Percentiles rank a stretch among this genome's conserved stretches.
Conservation (phyloP, 2,797 vertebrate genomes). For the Antrozous pallidus region DNA sequence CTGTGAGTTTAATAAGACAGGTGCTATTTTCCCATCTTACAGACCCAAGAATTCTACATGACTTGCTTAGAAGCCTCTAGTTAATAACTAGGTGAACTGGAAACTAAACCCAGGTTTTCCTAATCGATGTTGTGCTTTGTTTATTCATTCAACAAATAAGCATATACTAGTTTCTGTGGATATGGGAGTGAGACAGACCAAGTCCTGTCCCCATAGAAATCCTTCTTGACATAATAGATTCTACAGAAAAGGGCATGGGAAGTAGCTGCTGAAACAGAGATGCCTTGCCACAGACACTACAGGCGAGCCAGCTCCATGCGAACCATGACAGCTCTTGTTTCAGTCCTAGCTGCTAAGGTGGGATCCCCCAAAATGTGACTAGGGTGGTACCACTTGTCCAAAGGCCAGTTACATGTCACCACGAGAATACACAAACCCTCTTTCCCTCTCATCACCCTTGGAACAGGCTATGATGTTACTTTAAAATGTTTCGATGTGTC, state of each 20-base stretch:
- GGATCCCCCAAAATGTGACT: slow-evolving; percentile 14
- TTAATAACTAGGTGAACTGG: neutral
- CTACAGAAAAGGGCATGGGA: slow-evolving; percentile 2
- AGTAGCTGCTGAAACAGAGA: neutral
- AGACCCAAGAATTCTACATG: neutral
- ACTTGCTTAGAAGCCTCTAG: neutral
- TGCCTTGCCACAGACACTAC: neutral
- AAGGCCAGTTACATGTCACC: slow-evolving; percentile 31
- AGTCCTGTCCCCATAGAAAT: neutral
- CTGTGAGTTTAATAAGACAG: neutral
- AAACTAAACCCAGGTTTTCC: neutral
- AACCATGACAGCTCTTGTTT: slow-evolving; percentile 15
- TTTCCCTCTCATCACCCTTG: slow-evolving; percentile 34
- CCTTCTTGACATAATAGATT: neutral
- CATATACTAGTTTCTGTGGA: neutral
- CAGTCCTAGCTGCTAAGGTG: slow-evolving; percentile 19
- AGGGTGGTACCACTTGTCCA: slow-evolving; percentile 27
- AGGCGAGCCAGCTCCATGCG: neutral
- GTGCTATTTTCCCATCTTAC: neutral
- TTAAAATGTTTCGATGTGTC: slow-evolving; percentile 74
- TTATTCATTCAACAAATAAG: slow-evolving; percentile 20
- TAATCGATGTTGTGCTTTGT: neutral
- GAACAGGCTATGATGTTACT: slow-evolving; percentile 66
- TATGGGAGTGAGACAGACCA: neutral
- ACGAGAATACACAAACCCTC: slow-evolving; percentile 28